A percentile compares a stretch with the other conserved stretches of the same genome.
These are phyloP conservation scores for Nephotettix cincticeps DNA, from an alignment of 1,140 invertebrate species.

Conservation along the genomic window DNA sequence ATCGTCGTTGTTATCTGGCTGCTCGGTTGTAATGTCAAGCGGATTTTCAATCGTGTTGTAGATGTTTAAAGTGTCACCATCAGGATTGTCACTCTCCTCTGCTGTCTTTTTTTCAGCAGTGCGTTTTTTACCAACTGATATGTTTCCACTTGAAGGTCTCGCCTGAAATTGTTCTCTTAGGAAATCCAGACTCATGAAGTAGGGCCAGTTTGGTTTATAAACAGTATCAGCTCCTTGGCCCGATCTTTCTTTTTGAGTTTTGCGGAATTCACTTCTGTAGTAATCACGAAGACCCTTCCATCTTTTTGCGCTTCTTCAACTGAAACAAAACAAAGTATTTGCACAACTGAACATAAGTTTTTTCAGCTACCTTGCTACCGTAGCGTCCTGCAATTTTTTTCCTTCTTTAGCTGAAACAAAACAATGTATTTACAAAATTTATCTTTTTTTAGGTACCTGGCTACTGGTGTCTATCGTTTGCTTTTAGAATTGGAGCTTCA, in stretches of 20 bases:
- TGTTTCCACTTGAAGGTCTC: too few species aligned
- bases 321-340: background rate
- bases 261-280: background rate
- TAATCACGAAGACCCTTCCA: constrained; percentile 6
- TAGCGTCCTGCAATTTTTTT: too few species aligned
- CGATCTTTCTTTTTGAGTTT: constrained; percentile 6
- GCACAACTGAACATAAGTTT: background rate
- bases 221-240: background rate
- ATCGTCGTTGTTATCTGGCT: background rate
- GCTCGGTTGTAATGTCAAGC: too few species aligned
- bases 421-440: too few species aligned
- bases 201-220: constrained; percentile 13
- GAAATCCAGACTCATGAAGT: background rate
- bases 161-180: background rate
- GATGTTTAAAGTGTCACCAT: background rate
- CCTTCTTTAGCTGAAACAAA: too few species aligned
- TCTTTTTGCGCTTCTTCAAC: constrained; percentile 10
- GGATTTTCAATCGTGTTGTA: too few species aligned
- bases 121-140: background rate
- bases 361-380: too few species aligned
- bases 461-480: constrained; percentile 18
- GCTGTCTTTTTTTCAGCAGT: background rate
- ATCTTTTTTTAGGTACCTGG: constrained; percentile 20
- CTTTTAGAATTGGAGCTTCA: constrained; percentile 24
- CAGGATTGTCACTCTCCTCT: background rate